Conservation (phyloP, 2,113 vertebrate genomes). For the Cyanoderma ruficeps region DNA sequence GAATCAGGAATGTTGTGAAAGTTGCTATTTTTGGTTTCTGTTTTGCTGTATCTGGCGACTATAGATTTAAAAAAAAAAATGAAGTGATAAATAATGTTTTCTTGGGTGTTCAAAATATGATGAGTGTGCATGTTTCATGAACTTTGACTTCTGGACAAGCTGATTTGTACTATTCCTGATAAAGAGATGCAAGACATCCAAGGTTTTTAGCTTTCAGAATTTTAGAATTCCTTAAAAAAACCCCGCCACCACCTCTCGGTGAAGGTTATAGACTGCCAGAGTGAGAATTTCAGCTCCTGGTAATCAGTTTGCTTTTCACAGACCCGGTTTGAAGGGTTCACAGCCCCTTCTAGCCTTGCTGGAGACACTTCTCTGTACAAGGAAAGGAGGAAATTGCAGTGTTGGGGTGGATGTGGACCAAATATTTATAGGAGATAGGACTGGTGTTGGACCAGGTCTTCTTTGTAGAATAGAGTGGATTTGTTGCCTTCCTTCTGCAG, state of each 20-base stretch:
- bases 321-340: neutral
- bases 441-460: neutral
- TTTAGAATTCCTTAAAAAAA: neutral
- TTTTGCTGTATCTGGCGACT: neutral
- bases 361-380: neutral
- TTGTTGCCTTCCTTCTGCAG: neutral
- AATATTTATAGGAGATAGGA: neutral
- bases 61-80: neutral
- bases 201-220: neutral
- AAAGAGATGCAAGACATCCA: neutral
- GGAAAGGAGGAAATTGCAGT: neutral
- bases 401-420: neutral
- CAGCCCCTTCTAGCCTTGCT: neutral
- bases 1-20: neutral
- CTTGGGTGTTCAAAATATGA: neutral
- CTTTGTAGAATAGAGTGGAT: neutral
- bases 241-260: rapidly evolving
- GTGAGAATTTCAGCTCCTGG: neutral
- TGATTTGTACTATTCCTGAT: neutral
- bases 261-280: neutral
- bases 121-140: neutral
- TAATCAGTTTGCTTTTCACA: neutral
- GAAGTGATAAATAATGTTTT: neutral
- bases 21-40: slow-evolving; percentile 15
- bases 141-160: neutral